A percentile compares a stretch with the other conserved stretches of the same genome.
Conservation (phyloP, 1,140 invertebrate species). For the Saccostrea echinata region DNA sequence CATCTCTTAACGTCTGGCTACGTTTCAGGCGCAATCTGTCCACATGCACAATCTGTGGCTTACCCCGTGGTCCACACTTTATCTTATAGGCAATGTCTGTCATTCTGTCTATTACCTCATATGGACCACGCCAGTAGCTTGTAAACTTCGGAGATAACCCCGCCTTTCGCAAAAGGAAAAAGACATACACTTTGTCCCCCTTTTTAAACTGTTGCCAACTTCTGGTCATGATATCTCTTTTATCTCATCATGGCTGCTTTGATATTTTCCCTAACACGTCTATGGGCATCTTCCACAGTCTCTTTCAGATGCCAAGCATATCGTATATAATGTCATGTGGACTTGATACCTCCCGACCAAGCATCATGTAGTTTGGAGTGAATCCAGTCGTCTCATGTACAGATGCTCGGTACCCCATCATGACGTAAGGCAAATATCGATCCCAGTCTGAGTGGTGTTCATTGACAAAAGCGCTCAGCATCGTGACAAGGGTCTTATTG, state of each 20-base stretch:
- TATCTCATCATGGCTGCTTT: slow-evolving; percentile 38
- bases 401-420: slow-evolving; percentile 47
- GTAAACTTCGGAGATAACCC: slow-evolving; percentile 16
- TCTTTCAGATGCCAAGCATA: slow-evolving; percentile 47
- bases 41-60: slow-evolving; percentile 29
- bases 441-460: slow-evolving; percentile 56
- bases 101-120: neutral
- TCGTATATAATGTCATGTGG: slow-evolving; percentile 53
- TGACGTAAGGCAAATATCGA: slow-evolving; percentile 50
- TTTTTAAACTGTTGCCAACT: slow-evolving; percentile 13
- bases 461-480: slow-evolving; percentile 61
- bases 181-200: slow-evolving; percentile 48
- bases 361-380: slow-evolving; percentile 61
- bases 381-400: slow-evolving; percentile 55
- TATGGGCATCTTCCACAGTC: slow-evolving; percentile 43
- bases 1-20: neutral
- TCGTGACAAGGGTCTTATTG: neutral
- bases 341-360: slow-evolving; percentile 52
- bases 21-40: neutral
- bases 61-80: neutral
- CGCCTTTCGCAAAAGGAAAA: neutral
- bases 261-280: slow-evolving; percentile 19
- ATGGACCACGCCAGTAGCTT: slow-evolving; percentile 8
- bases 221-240: slow-evolving; percentile 45
- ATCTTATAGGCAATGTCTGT: slow-evolving; percentile 33